Evolutionary conservation across 2,113 vertebrate species (phyloP), one percentile per base, ranked within the genome.

Genomic region (Hydrolagus affinis): DNA sequence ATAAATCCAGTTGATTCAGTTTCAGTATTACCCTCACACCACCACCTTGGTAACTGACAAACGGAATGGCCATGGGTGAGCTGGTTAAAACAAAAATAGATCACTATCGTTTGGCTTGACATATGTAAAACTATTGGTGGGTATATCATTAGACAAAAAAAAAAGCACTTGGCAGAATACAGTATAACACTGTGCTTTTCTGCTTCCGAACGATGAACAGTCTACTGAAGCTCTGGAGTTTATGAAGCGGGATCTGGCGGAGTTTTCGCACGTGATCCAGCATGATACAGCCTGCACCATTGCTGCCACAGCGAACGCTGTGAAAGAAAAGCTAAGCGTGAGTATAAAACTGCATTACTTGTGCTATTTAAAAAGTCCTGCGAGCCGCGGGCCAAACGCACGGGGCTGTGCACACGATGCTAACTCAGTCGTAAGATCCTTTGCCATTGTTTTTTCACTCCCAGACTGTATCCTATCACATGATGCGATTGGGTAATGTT

Each of bases 211-310:
- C 0, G 83, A 9, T 87, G 15, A 86, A 0, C 90, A 99, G 97
- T 99, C 98, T 80, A 91, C 96, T 0, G 98, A 99, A 90, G 97
- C 98, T 62, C 89, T 98, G 89, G 98, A 99, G 14, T 99, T 99
- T 91, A 93, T 99, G 91, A 99, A 98, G 76, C 90, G 97, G 87
- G 97, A 99, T 90, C 91, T 99, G 90, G 94, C 96, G 0, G 98
- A 99, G 89, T 99, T 99, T 88, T 94, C 94, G 0, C 97, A 94
- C 68, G 98, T 99, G 59, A 96, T 99, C 60, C 98, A 99, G 89
- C 97, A 98, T 90, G 98, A 99, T 92, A 98, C 98, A 0, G 93
- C 98, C n/a, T 98, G 97, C 88, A 98, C 98, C 0, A 96, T 99
- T 0, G 98, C 96, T 0, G 97, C 97, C 19, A 99, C 98, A 0